phyloP scores from a whole-genome alignment of 1,140 invertebrate genomes.

The Xylocopa sonorina region DNA sequence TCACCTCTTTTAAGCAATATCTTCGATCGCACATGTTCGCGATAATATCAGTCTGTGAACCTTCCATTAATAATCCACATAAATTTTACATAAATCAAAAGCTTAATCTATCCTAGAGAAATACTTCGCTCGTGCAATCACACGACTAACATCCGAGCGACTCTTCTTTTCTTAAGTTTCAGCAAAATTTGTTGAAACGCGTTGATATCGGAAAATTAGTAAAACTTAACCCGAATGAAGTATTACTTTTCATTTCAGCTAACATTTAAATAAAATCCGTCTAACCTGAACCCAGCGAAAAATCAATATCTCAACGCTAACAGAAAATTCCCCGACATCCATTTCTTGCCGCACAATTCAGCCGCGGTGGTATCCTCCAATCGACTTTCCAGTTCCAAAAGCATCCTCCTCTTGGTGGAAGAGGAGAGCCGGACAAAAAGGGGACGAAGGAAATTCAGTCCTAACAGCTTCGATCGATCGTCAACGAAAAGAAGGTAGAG shows the following conservation, averaged over 20 bases:
- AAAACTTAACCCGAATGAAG: too few species aligned
- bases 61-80: not conserved
- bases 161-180: too few species aligned
- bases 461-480: constrained; percentile 23
- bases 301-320: not conserved
- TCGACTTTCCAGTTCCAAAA: constrained; percentile 4
- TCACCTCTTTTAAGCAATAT: too few species aligned
- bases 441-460: constrained; percentile 13
- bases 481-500: not conserved
- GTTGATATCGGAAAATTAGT: too few species aligned
- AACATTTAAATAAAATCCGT: too few species aligned
- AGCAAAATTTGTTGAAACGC: too few species aligned
- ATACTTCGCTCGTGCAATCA: not conserved
- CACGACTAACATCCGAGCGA: too few species aligned
- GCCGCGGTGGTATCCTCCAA: not conserved
- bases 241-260: too few species aligned
- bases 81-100: not conserved
- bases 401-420: not conserved
- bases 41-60: not conserved
- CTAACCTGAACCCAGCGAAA: too few species aligned
- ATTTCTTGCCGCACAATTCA: not conserved
- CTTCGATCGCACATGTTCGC: not conserved
- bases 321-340: not conserved
- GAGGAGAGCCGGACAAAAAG: not conserved
- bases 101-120: not conserved